Evolutionary conservation across 92 coral and sea anemone genomes (phyloP).

Genomic region (Plumapathes pennacea): DNA sequence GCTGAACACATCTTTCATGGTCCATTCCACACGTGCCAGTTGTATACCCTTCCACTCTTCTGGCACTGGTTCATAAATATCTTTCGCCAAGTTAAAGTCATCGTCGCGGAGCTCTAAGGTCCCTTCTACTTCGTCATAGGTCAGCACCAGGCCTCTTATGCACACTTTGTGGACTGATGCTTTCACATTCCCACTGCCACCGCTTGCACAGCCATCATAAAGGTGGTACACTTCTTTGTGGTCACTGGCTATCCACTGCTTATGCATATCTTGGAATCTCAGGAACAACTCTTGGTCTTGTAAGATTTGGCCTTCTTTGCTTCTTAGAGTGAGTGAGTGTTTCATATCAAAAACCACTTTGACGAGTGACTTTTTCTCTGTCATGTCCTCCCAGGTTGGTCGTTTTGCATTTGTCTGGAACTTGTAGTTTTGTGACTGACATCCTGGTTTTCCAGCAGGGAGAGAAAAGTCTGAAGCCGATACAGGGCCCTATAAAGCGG

Average conservation of each 20-base stretch:
- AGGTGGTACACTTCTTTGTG: too few relatives aligned
- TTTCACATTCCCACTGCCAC: too few relatives aligned
- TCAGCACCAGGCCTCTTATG: constrained; percentile 18
- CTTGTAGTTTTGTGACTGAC: constrained; percentile 10
- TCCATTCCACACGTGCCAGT: constrained; percentile 18
- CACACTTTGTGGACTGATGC: not conserved
- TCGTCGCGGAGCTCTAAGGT: not conserved
- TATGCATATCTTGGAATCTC: too few relatives aligned
- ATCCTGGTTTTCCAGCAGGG: constrained; percentile 39
- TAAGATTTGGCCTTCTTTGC: too few relatives aligned
- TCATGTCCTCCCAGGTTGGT: constrained; percentile 39
- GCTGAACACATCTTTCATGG: constrained; percentile 3
- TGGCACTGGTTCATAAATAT: not conserved
- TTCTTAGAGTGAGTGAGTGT: not conserved
- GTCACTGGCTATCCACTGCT: too few relatives aligned
- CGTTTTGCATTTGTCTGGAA: constrained; percentile 1
- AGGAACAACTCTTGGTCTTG: too few relatives aligned
- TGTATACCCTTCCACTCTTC: not conserved
- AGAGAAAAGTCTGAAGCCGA: constrained; percentile 20
- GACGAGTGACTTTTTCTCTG: not conserved
- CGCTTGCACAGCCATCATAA: too few relatives aligned
- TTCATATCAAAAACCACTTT: constrained; percentile 33
- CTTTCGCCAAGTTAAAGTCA: not conserved
- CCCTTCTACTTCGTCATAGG: constrained; percentile 3
- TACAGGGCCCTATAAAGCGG: constrained; percentile 24